Evolutionary conservation across 2,888 invertebrate species (phyloP).

Genomic region (Lasioglossum vierecki): DNA sequence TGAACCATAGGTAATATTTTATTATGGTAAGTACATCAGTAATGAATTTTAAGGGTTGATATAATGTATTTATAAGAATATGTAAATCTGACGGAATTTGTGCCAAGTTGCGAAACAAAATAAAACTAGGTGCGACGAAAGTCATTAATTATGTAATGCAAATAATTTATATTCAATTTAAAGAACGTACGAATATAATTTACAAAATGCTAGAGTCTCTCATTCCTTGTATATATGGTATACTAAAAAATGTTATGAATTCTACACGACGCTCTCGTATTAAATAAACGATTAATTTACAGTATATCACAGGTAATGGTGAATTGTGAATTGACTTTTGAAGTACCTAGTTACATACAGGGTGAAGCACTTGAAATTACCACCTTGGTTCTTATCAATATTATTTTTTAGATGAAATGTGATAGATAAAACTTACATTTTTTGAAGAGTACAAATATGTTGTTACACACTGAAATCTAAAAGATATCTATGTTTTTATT

Average conservation of each 20-base stretch:
- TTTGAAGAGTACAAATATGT: conserved; percentile 12
- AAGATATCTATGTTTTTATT: conserved; percentile 17
- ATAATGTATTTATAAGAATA: conserved; percentile 42
- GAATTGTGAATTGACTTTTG: conserved; percentile 40
- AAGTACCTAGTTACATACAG: conserved; percentile 32
- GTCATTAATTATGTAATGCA: conserved; percentile 27
- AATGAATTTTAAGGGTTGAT: conserved; percentile 50
- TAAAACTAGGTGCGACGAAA: conserved; percentile 46
- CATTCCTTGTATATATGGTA: background rate
- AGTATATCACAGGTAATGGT: background rate
- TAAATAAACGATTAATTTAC: conserved; percentile 6
- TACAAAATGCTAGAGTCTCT: background rate
- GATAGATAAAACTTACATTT: background rate
- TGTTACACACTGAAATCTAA: conserved; percentile 6
- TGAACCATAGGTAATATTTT: conserved; percentile 42
- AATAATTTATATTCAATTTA: conserved; percentile 1
- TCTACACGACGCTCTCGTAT: background rate
- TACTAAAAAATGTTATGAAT: background rate
- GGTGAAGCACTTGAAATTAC: conserved; percentile 22
- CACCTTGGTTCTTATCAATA: conserved; percentile 15
- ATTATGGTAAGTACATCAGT: conserved; percentile 57
- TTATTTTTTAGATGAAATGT: conserved; percentile 5
- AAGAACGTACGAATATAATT: conserved; percentile 22
- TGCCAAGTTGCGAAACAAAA: conserved; percentile 54
- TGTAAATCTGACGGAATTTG: conserved; percentile 54